A percentile compares a stretch with the other conserved stretches of the same genome.
phyloP scores from a whole-genome alignment of 2,888 invertebrate genomes.

The Leptura quadrifasciata region DNA sequence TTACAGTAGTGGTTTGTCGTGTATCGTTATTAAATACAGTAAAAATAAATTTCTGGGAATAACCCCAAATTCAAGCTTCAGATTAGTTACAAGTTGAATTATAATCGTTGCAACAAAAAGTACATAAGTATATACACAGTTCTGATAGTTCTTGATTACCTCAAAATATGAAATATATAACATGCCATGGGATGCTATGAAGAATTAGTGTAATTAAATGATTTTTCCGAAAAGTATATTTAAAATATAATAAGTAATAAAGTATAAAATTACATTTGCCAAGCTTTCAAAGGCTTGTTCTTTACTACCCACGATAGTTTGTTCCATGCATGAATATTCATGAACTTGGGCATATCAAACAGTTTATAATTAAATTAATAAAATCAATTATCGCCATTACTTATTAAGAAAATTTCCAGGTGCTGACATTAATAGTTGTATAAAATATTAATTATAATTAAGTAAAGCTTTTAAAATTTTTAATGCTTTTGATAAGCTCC shows the following conservation, averaged over 20 bases:
- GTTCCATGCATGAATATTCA: slow-evolving; percentile 5
- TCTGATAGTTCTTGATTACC: too few species aligned
- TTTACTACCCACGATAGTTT: slow-evolving; percentile 12
- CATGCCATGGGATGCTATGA: too few species aligned
- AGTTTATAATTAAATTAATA: not conserved
- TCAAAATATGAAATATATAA: too few species aligned
- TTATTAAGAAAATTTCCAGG: not conserved
- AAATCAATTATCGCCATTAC: slow-evolving; percentile 2
- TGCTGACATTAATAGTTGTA: not conserved
- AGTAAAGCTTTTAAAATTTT: not conserved
- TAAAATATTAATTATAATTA: slow-evolving; percentile 7
- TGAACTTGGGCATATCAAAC: not conserved
- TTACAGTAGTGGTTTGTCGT: too few species aligned
- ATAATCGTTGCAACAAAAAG: too few species aligned
- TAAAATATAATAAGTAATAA: not conserved
- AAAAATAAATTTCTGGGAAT: too few species aligned
- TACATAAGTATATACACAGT: too few species aligned
- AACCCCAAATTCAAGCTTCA: too few species aligned
- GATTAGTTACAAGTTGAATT: too few species aligned
- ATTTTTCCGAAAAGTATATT: not conserved
- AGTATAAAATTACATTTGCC: not conserved
- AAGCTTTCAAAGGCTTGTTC: slow-evolving; percentile 4
- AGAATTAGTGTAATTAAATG: not conserved
- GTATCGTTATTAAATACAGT: too few species aligned
- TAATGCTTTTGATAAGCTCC: not conserved